Evolutionary conservation across 2,113 vertebrate species (phyloP), one percentile per base, ranked within the genome.

Genomic region (Lophochroa leadbeateri): DNA sequence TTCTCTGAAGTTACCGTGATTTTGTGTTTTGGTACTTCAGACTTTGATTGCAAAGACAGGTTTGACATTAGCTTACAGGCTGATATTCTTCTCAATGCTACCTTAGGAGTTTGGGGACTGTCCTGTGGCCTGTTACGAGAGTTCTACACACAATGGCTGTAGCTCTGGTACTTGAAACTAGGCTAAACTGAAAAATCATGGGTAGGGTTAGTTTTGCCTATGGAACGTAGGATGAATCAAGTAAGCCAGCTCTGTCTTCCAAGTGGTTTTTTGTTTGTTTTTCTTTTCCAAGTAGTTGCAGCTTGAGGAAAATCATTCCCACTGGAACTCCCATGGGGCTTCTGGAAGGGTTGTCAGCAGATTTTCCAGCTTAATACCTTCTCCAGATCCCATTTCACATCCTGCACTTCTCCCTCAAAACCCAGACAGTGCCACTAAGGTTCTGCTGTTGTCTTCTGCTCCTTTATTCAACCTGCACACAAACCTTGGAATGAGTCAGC

Each of bases 401-500:
- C 24, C 44, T 4, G 6, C 5, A 1, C 29, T 65, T 61, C 24
- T 77, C 63, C 19, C 21, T 10, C 49, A 18, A 43, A 72, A 20
- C 33, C 29, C 35, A 12, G 31, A 4, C n/a, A 27, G 63, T 52
- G 24, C 68, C 50, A 37, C 44, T 39, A 1, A 50, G 35, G 33
- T 46, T 80, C 24, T 69, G 23, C 11, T 95, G 65, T 57, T 68
- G 47, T 68, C 43, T 79, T 78, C 49, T 10, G 10, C 41, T 39
- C 47, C 47, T n/a, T 78, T 24, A 39, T 35, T 74, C 46, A 63
- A 46, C 53, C 41, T 63, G 65, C 28, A 41, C 24, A 49, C 46
- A 78, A 83, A 12, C 33, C 31, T 11, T 61, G 86, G 43, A 10
- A 7, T 96, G 95, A 95, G 68, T 94, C 96, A 95, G 68, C 80